A percentile compares a stretch with the other conserved stretches of the same genome.
These are phyloP conservation scores for Drosophila varians DNA, from an alignment of 1,140 invertebrate species.

Conservation along the genomic window DNA sequence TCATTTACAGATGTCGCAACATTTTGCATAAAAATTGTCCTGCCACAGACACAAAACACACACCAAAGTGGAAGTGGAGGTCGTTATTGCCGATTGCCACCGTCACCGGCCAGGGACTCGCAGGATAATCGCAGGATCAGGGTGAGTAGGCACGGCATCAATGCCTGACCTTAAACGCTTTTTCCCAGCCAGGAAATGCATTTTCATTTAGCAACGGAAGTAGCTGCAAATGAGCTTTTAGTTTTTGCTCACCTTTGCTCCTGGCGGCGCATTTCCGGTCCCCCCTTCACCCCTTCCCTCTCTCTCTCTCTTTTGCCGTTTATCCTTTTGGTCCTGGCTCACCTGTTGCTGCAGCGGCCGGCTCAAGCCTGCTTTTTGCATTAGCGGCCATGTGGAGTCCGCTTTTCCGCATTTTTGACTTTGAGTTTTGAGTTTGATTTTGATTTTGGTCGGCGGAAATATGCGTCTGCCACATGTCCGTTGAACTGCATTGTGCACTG, in stretches of 20 bases:
- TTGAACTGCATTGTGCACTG: slow-evolving; percentile 9
- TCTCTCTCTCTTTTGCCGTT: neutral
- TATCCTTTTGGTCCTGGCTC: neutral
- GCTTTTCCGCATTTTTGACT: neutral
- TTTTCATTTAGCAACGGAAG: slow-evolving; percentile 82
- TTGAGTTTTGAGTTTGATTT: neutral
- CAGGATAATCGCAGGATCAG: neutral
- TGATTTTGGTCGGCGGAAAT: slow-evolving; percentile 47
- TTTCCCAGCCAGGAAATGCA: slow-evolving; percentile 78
- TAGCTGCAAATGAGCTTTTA: slow-evolving; percentile 83
- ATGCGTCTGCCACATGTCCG: slow-evolving; percentile 47
- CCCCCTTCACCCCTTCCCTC: neutral
- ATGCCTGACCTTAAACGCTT: slow-evolving; percentile 62
- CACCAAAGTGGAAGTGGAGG: neutral
- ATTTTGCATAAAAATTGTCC: slow-evolving; percentile 70
- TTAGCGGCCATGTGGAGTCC: slow-evolving; percentile 16
- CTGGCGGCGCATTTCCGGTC: slow-evolving; percentile 47
- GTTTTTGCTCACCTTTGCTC: slow-evolving; percentile 70
- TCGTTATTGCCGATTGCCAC: neutral
- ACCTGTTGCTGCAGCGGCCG: slow-evolving; percentile 41
- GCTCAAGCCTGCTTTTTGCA: slow-evolving; percentile 26
- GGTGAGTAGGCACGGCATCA: slow-evolving; percentile 1
- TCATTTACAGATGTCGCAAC: slow-evolving; percentile 79
- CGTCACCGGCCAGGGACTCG: neutral
- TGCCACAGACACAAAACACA: slow-evolving; percentile 48